Conservation (phyloP, 2,888 invertebrate genomes). For the Ptychoptera contaminata region DNA sequence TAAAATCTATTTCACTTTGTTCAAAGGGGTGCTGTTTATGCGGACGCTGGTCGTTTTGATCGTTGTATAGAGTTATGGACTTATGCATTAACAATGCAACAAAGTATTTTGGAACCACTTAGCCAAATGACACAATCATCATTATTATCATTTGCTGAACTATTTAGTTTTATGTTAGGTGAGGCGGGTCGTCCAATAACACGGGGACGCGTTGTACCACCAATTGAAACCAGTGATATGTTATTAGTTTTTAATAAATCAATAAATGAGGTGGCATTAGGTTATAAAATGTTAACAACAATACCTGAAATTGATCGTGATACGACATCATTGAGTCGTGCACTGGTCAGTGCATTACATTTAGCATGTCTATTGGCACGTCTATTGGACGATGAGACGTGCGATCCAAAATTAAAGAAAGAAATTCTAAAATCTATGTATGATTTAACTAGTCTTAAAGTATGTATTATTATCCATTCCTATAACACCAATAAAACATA, state of each 20-base stretch:
- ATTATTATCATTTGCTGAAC: slow-evolving; percentile 84
- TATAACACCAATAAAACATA: slow-evolving; percentile 2
- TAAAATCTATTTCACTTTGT: slow-evolving; percentile 6
- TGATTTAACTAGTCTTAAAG: slow-evolving; percentile 57
- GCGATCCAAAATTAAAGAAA: slow-evolving; percentile 33
- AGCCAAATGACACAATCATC: slow-evolving; percentile 92
- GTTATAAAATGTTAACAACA: slow-evolving; percentile 41
- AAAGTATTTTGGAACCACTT: slow-evolving; percentile 78
- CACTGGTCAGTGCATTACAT: slow-evolving; percentile 73
- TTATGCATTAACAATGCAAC: slow-evolving; percentile 93
- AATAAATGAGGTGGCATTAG: slow-evolving; percentile 55
- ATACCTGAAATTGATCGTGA: slow-evolving; percentile 52
- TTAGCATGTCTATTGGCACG: slow-evolving; percentile 61
- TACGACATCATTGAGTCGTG: slow-evolving; percentile 57
- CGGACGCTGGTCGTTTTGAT: slow-evolving; percentile 84
- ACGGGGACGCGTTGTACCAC: slow-evolving; percentile 57
- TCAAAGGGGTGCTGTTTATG: slow-evolving; percentile 73
- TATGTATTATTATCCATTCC: slow-evolving; percentile 14
- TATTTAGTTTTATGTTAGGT: slow-evolving; percentile 87
- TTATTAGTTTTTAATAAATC: slow-evolving; percentile 70
- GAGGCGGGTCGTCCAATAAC: slow-evolving; percentile 59
- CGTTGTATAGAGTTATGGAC: slow-evolving; percentile 91
- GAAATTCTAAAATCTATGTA: slow-evolving; percentile 59
- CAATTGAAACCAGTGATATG: slow-evolving; percentile 68
- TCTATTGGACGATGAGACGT: slow-evolving; percentile 40